phyloP scores from a whole-genome alignment of 2,888 invertebrate species.

The Chymomyza fuscimana region DNA sequence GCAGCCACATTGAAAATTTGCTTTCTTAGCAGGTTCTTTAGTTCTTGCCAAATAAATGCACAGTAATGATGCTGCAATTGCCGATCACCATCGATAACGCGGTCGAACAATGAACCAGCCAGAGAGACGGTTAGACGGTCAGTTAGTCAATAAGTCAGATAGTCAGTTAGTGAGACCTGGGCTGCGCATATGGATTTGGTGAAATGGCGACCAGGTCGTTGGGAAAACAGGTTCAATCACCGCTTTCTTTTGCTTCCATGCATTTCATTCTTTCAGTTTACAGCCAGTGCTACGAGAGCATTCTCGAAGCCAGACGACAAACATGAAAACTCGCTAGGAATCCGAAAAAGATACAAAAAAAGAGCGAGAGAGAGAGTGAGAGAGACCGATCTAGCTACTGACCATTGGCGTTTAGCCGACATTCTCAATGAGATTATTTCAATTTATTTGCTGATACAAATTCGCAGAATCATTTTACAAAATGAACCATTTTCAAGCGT shows the following conservation, averaged over 20 bases:
- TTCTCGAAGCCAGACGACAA: not conserved
- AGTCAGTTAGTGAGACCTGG: not conserved
- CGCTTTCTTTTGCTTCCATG: conserved; percentile 49
- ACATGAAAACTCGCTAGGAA: conserved; percentile 20
- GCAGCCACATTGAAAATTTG: not conserved
- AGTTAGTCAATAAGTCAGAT: not conserved
- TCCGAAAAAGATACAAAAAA: not conserved
- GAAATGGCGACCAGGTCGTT: conserved; percentile 14
- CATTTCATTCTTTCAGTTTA: conserved; percentile 4
- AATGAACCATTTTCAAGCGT: conserved; percentile 31
- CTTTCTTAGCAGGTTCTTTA: conserved; percentile 12
- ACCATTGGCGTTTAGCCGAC: not conserved
- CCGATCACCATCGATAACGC: not conserved
- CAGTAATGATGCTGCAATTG: not conserved
- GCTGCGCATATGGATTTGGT: conserved; percentile 1
- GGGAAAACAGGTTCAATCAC: conserved; percentile 50
- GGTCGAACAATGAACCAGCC: conserved; percentile 13
- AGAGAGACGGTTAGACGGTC: not conserved
- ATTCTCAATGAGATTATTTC: conserved; percentile 19
- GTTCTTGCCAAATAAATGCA: conserved; percentile 6
- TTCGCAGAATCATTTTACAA: conserved; percentile 35
- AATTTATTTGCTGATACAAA: conserved; percentile 32
- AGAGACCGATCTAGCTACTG: not conserved
- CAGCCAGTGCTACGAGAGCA: not conserved
- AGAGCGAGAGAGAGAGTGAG: not conserved